A percentile compares a stretch with the other conserved stretches of the same genome.
These are phyloP conservation scores for Aporrectodea caliginosa DNA, from an alignment of 1,140 invertebrate genomes.

Conservation along the genomic window DNA sequence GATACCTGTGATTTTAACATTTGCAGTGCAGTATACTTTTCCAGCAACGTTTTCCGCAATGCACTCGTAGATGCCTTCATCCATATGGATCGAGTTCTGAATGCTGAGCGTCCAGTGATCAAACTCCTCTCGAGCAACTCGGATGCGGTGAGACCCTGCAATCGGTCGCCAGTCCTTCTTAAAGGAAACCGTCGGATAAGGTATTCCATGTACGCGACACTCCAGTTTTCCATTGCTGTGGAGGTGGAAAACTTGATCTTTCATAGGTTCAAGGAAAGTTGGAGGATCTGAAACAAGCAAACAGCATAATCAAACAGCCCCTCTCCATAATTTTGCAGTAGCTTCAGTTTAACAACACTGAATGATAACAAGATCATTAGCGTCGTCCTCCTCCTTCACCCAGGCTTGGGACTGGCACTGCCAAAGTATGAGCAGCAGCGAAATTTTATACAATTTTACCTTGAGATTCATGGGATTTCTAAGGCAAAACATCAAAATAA, in stretches of 20 bases:
- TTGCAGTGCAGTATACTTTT: constrained; percentile 79
- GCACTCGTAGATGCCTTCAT: constrained; percentile 89
- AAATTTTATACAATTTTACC: too few species aligned
- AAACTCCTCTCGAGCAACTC: constrained; percentile 61
- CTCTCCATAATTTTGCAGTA: too few species aligned
- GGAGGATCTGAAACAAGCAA: constrained; percentile 69
- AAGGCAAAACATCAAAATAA: too few species aligned
- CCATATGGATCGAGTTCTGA: constrained; percentile 78
- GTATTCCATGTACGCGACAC: constrained; percentile 81
- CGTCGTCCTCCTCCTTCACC: too few species aligned
- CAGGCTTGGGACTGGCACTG: too few species aligned
- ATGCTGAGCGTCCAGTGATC: constrained; percentile 78
- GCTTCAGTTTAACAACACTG: too few species aligned
- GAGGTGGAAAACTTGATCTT: constrained; percentile 68
- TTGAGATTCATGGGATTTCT: too few species aligned
- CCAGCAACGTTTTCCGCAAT: constrained; percentile 88
- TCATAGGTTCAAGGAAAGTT: constrained; percentile 73
- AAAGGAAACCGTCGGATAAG: constrained; percentile 92
- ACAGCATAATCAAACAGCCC: background rate
- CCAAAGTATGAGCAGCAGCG: too few species aligned
- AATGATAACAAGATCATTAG: too few species aligned
- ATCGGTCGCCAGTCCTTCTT: constrained; percentile 66
- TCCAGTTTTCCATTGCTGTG: constrained; percentile 71
- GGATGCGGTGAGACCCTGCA: constrained; percentile 42
- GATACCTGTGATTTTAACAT: constrained; percentile 86